Conservation (phyloP, 2,888 invertebrate genomes). For the Deilephila elpenor region DNA sequence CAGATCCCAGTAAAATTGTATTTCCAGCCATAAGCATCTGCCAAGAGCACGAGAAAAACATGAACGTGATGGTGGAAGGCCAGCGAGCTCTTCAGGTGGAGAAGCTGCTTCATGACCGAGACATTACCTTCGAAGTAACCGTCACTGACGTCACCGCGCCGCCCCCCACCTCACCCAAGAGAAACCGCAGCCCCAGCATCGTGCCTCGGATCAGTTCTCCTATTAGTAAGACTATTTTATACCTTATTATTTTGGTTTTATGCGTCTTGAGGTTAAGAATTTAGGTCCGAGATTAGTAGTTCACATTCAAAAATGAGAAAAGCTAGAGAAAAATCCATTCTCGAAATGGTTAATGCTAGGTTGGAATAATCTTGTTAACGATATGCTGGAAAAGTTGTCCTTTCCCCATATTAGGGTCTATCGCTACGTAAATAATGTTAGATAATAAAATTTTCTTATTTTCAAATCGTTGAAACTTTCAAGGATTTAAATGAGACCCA, state of each 20-base stretch:
- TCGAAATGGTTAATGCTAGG: too few relatives aligned
- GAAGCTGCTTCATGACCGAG: constrained; percentile 66
- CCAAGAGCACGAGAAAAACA: constrained; percentile 54
- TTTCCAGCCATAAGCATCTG: constrained; percentile 71
- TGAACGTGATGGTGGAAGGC: constrained; percentile 70
- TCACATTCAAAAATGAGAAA: too few relatives aligned
- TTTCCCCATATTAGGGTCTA: not conserved
- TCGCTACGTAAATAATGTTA: not conserved
- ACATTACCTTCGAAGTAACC: constrained; percentile 60
- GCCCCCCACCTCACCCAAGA: constrained; percentile 32
- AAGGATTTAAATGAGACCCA: too few relatives aligned
- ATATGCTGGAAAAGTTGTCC: too few relatives aligned
- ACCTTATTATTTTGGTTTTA: not conserved
- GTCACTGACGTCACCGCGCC: constrained; percentile 45
- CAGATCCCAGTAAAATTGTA: not conserved
- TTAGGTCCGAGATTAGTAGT: too few relatives aligned
- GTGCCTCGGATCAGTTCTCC: constrained; percentile 44
- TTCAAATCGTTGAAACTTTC: too few relatives aligned
- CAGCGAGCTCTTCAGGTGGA: constrained; percentile 60
- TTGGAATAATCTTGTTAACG: too few relatives aligned
- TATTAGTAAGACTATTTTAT: constrained; percentile 40
- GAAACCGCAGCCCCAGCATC: constrained; percentile 43
- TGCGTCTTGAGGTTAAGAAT: not conserved
- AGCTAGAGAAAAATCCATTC: too few relatives aligned
- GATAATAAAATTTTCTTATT: too few relatives aligned